Evolutionary conservation across 2,888 invertebrate genomes (phyloP).

Genomic region (Metacarcinus magister): DNA sequence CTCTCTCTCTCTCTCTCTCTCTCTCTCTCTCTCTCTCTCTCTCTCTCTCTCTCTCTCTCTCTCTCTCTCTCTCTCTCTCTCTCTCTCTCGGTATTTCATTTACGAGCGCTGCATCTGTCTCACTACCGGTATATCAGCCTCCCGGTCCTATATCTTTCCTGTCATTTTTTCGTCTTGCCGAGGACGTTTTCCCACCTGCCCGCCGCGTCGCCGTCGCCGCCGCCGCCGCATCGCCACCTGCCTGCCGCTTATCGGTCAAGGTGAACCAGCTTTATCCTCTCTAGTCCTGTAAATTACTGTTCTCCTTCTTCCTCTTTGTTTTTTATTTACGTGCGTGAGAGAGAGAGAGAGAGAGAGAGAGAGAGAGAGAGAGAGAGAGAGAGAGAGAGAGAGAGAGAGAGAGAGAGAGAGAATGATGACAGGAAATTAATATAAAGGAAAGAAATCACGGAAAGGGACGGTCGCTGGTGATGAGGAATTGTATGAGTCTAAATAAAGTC

Average conservation of each 20-base stretch:
- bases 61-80: background rate
- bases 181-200: background rate
- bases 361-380: background rate
- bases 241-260: conserved; percentile 51
- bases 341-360: too few relatives aligned
- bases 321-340: too few relatives aligned
- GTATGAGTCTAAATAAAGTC: background rate
- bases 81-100: background rate
- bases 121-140: background rate
- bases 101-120: background rate
- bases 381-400: background rate
- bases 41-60: conserved; percentile 49
- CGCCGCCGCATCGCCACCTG: background rate
- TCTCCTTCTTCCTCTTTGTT: background rate
- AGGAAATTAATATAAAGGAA: background rate
- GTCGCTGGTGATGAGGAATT: background rate
- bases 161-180: background rate
- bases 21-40: conserved; percentile 51
- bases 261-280: background rate
- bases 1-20: conserved; percentile 45
- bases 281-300: background rate
- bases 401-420: background rate
- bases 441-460: background rate
- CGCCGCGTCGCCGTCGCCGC: background rate
- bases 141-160: conserved; percentile 9